phyloP scores from a whole-genome alignment of 2,888 invertebrate species.

The Lepas anatifera region DNA sequence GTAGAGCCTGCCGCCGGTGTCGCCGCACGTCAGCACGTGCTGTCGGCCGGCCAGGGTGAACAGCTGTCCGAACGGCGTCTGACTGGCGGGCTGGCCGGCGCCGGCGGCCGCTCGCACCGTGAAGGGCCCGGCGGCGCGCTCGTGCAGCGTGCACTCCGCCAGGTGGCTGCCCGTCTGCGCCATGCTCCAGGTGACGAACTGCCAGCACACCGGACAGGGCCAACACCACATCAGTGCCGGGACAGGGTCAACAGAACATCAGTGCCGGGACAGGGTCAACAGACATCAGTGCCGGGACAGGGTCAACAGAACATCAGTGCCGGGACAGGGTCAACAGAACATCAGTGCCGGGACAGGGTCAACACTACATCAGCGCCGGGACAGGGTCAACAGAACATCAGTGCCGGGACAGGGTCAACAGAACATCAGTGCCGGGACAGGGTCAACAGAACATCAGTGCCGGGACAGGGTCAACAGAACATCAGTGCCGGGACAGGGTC shows the following conservation, averaged over 20 bases:
- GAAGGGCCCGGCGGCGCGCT: conserved; percentile 31
- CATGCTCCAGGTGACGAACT: conserved; percentile 37
- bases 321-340: too few species aligned
- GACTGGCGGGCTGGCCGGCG: conserved; percentile 20
- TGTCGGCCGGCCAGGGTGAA: conserved; percentile 38
- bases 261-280: too few species aligned
- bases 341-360: too few species aligned
- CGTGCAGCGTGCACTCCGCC: conserved; percentile 32
- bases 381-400: too few species aligned
- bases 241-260: conserved; percentile 41
- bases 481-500: too few species aligned
- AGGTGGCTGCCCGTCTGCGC: conserved; percentile 34
- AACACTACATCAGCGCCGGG: too few species aligned
- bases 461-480: too few species aligned
- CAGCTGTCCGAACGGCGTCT: conserved; percentile 34
- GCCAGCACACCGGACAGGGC: conserved; percentile 12
- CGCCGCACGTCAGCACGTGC: conserved; percentile 37
- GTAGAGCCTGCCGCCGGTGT: conserved; percentile 35
- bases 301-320: too few species aligned
- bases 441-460: too few species aligned
- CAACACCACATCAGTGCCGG: not conserved
- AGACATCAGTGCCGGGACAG: too few species aligned
- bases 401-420: too few species aligned
- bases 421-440: too few species aligned
- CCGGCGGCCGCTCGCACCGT: conserved; percentile 22